Conservation (phyloP, 2,797 vertebrate species). For the Hipposideros larvatus region DNA sequence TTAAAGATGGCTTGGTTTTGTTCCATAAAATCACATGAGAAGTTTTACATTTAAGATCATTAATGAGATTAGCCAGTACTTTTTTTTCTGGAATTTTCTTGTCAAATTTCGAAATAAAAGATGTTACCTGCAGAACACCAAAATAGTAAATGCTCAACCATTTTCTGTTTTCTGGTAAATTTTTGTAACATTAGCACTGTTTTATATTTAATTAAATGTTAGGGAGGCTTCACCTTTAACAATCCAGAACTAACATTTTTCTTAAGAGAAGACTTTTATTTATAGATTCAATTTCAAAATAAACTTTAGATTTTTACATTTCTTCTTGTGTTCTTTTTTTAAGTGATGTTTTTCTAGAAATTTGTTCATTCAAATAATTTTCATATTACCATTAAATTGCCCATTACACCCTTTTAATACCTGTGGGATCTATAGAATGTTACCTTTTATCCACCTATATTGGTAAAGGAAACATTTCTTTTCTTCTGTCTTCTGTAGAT, state of each 20-base stretch:
- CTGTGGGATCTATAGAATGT: neutral
- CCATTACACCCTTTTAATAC: neutral
- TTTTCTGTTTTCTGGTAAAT: neutral
- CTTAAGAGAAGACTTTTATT: neutral
- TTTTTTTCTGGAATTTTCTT: neutral
- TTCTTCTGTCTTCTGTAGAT: too few species aligned
- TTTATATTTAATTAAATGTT: neutral
- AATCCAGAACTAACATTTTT: neutral
- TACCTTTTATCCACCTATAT: neutral
- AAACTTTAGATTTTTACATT: neutral
- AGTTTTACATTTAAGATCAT: too few species aligned
- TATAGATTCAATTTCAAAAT: neutral
- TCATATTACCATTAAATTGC: neutral
- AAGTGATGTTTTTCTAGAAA: neutral
- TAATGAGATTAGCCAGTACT: neutral
- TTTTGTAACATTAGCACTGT: neutral
- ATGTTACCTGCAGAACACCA: too few species aligned
- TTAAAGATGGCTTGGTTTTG: too few species aligned
- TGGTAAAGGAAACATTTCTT: neutral
- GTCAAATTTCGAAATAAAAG: neutral
- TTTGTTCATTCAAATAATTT: neutral
- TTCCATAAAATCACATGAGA: too few species aligned
- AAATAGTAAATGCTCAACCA: neutral
- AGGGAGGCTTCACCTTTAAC: neutral
- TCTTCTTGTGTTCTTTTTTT: neutral